Base-by-base conservation (phyloP, 2,888 invertebrate species). In the Ditula angustiorana region DNA sequence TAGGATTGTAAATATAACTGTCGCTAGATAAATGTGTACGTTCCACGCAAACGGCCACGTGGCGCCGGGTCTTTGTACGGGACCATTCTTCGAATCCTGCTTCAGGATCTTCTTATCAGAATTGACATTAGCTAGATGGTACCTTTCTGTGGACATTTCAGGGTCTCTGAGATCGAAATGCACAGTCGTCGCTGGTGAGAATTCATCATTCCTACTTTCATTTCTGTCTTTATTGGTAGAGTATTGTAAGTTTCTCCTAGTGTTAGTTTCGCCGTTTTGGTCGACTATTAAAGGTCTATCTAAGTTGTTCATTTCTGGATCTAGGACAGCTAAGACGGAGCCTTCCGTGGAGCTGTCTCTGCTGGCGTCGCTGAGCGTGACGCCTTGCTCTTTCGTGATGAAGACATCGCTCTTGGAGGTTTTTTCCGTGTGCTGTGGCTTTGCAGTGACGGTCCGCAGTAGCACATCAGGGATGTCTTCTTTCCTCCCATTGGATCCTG, bases 41-140 rank as follows among this genome's bases (percentile, higher is more conserved):
- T 98, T 97, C 98, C 98, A 98, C 1, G 97, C 97, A 71, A 97
- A 95, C 0, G 96, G 95, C 96, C 97, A 97, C 0, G 96, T 96
- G 0, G 93, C 93, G 1, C 94, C 94, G 0, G 93, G 88, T 16
- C 93, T 85, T 70, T 92, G 92, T 0, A 93, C 80, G 0, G 89
- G 85, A 1, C 85, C 88, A n/a, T n/a, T n/a, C 68, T 92, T 92
- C 0, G 81, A 67, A 61, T 93, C 90, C 63, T 89, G 90, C 65
- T 91, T 90, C 30, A 88, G 69, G 21, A 86, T 82, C 74, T 93
- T 93, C 75, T 90, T 92, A 73, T 92, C 93, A 2, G 90, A 90
- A 77, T 95, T 94, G 0, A 94, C 93, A 71, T 94, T 95, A 0
- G 94, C 94, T 58, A 95, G 77, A 78, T 94, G 93, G 67, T 94